Percentiles rank a stretch among this genome's conserved stretches.
These are phyloP conservation scores for Myathropa florea DNA, from an alignment of 2,888 invertebrate genomes.

Conservation along the genomic window DNA sequence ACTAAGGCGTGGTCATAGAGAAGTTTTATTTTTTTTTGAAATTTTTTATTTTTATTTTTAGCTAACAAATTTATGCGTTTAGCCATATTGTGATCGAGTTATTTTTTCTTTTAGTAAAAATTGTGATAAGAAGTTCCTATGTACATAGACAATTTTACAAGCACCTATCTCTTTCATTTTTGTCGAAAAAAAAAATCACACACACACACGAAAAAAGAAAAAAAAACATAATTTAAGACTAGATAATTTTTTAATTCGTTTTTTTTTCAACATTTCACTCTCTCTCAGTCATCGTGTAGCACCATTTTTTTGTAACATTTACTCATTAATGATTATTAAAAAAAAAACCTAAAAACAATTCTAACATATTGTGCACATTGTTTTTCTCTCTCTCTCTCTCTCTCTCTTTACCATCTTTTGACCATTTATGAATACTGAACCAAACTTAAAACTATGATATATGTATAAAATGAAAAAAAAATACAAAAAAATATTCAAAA, in stretches of 20 bases:
- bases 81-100: constrained; percentile 55
- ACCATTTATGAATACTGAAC: constrained; percentile 68
- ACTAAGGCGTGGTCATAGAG: constrained; percentile 42
- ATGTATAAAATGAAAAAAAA: constrained; percentile 72
- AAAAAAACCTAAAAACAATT: constrained; percentile 74
- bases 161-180: constrained; percentile 19
- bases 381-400: constrained; percentile 80
- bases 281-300: constrained; percentile 57
- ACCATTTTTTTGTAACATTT: constrained; percentile 62
- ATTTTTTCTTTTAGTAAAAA: constrained; percentile 34
- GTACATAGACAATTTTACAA: constrained; percentile 61
- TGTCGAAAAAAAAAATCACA: constrained; percentile 4
- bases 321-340: constrained; percentile 44
- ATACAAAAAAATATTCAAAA: constrained; percentile 69
- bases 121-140: constrained; percentile 68
- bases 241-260: constrained; percentile 7
- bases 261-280: constrained; percentile 24
- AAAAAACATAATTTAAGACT: constrained; percentile 14
- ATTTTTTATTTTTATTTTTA: constrained; percentile 3
- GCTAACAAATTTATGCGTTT: constrained; percentile 48
- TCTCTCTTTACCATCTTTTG: constrained; percentile 72
- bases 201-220: constrained; percentile 1
- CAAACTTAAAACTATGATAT: constrained; percentile 42
- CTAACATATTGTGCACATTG: constrained; percentile 81
- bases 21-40: constrained; percentile 1